Evolutionary conservation across 1,140 invertebrate genomes (phyloP), one percentile per base, ranked within the genome.

Genomic region (Plutomurus gul): DNA sequence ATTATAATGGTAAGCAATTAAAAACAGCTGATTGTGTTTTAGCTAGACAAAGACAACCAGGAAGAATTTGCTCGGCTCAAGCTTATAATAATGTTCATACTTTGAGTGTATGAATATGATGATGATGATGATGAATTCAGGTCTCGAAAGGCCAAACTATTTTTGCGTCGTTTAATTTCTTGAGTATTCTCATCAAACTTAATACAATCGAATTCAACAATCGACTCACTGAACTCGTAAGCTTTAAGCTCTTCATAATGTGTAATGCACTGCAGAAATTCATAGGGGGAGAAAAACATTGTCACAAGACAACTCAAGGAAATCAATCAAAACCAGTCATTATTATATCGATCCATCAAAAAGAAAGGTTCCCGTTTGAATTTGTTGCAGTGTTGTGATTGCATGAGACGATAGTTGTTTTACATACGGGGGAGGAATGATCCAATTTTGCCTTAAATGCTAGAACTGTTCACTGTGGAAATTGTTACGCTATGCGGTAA

Each of bases 71-170:
- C 47, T 25, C 47, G 18, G 47, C 47, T 51, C 47, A 51, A 51
- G 20, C 47, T n/a, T n/a, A n/a, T 25, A 6, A 51, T 51, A 22
- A 10, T 51, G 18, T 51, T 51, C 18, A 51, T n/a, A n/a, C 20
- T 51, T 51, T 51, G 13, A 39, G 16, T 51, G 11, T 5, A 51
- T 51, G n/a, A n/a, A n/a, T n/a, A n/a, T n/a, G n/a, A n/a, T n/a
- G n/a, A n/a, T n/a, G n/a, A n/a, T n/a, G n/a, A n/a, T n/a, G n/a
- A 51, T 51, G 47, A 51, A 51, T 51, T 51, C 7, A 22, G 47
- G 47, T 51, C 47, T 25, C 47, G 47, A 51, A 51, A 51, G 47
- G 47, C 47, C 47, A 51, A 51, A 51, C 47, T 51, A 51, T 51
- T 51, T 51, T 51, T 22, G 47, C 47, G 18, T 49, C 47, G 18